Evolutionary conservation across 2,113 vertebrate species (phyloP), one percentile per base, ranked within the genome.

Genomic region (Raja brachyura): DNA sequence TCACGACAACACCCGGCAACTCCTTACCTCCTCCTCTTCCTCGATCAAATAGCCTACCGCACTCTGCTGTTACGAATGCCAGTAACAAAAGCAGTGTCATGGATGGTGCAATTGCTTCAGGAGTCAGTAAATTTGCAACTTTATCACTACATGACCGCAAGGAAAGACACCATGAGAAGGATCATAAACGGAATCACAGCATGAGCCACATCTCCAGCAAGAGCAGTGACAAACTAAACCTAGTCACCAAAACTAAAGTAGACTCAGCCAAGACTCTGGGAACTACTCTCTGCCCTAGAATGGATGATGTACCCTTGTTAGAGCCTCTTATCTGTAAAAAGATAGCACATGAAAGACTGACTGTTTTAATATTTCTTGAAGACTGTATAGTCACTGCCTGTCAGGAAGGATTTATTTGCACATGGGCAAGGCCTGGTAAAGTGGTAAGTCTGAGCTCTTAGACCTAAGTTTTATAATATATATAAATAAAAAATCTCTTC

Each of bases 361-460:
- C 99, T 94, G 99, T 99, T 95, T 96, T 99, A 95, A 98, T 99
- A 96, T 99, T 99, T 96, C 98, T 99, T 93, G 99, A 99, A 97
- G 99, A 99, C 98, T 99, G 98, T 97, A 97, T 99, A 97, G 99
- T 99, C 97, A 99, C 98, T 96, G 99, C 98, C 95, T 99, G 99
- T 97, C 99, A 99, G 97, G 99, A 99, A 96, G 99, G 99, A 95
- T 99, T 99, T 97, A 97, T 99, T 98, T 99, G 99, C 98, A 99
- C 99, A 95, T 99, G 99, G 99, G 99, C 98, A 95, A 97, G 99
- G 97, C 99, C 99, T 94, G 99, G 99, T 95, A 99, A 99, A 98
- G 98, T 98, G 99, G 99, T 99, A 97, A 98, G 98, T 98, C 97
- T 97, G 95, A 97, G 97, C 75, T 97, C 97, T 97, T 97, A 96